Evolutionary conservation across 23 tunicate species (phyloP), one percentile per base, ranked within the genome.

Genomic region (Halocynthia aurantium): DNA sequence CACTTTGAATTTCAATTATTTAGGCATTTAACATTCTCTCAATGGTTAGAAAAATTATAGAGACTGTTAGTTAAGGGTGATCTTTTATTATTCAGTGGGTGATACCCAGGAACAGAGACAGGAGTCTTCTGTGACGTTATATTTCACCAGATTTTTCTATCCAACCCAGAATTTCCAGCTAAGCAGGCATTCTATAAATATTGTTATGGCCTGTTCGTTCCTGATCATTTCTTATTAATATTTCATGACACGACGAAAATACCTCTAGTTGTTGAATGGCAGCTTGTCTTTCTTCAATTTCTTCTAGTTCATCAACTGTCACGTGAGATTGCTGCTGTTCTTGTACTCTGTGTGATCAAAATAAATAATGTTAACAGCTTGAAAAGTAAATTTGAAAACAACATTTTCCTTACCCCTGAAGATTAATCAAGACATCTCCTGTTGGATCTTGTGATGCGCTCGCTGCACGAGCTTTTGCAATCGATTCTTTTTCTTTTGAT

Each of bases 211-310:
- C 44, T 31, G 44, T 31, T 31, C 4, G 44, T 31, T 31, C 44
- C 44, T 31, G 44, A 31, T 31, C 44, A 4, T 31, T 31, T 31
- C 44, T 31, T 31, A 31, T 31, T 4, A 31, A 31, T 31, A 31
- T 31, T 31, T 31, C 44, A 31, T 31, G 44, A 31, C 44, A 31
- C 4, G 44, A 31, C 44, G 44, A 31, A 31, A 31, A 31, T 61
- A 94, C 98, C 86, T 94, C 98, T 18, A 94, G 71, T 76, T 94
- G 98, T 40, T 83, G 72, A 11, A 94, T 94, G 6, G 98, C 95
- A 11, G 83, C 81, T 84, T 94, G 90, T 61, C 95, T 62, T 52
- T 94, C 98, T 71, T 94, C 86, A 15, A 94, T 85, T 55, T 83
- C 89, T 53, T 84, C 77, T 1, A 87, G 58, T 63, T 94, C 98